Percentiles rank a stretch among this genome's conserved stretches.
Conservation (phyloP, 2,797 vertebrate species). For the Tiaroga cobitis region DNA sequence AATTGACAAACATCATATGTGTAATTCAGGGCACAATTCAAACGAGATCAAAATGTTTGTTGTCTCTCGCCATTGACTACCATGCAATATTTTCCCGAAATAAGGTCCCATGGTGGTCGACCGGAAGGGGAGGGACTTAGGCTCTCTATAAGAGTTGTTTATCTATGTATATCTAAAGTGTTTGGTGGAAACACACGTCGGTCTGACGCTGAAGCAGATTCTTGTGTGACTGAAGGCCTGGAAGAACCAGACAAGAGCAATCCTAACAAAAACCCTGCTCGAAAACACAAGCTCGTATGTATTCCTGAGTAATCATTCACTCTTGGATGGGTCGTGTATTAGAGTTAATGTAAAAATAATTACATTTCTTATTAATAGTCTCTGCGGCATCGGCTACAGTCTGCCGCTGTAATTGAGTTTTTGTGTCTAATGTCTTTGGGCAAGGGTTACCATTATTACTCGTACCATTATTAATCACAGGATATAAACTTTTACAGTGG, state of each 20-base stretch:
- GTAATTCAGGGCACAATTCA: no score
- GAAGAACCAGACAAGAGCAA: neutral
- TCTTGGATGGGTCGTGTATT: slow-evolving; percentile 50
- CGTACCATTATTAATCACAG: slow-evolving; percentile 47
- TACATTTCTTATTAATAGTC: slow-evolving; percentile 64
- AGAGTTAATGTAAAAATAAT: slow-evolving; percentile 65
- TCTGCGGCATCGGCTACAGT: slow-evolving; percentile 50
- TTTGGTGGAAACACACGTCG: neutral
- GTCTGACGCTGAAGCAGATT: neutral
- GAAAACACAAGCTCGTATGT: slow-evolving; percentile 17
- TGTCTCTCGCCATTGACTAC: no score
- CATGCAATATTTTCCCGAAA: no score
- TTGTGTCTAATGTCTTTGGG: slow-evolving; percentile 52
- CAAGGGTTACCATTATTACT: slow-evolving; percentile 57
- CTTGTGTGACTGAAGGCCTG: neutral
- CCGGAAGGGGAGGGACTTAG: no score
- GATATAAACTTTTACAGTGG: slow-evolving; percentile 50
- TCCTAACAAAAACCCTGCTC: neutral
- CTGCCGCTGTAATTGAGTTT: slow-evolving; percentile 56
- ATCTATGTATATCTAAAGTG: neutral
- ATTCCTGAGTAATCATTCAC: slow-evolving; percentile 43
- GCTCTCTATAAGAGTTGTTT: no score
- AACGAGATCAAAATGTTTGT: no score
- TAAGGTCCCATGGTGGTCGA: no score
- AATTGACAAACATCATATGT: no score